phyloP scores from a whole-genome alignment of 2,113 vertebrate genomes.

The Heterocephalus glaber region DNA sequence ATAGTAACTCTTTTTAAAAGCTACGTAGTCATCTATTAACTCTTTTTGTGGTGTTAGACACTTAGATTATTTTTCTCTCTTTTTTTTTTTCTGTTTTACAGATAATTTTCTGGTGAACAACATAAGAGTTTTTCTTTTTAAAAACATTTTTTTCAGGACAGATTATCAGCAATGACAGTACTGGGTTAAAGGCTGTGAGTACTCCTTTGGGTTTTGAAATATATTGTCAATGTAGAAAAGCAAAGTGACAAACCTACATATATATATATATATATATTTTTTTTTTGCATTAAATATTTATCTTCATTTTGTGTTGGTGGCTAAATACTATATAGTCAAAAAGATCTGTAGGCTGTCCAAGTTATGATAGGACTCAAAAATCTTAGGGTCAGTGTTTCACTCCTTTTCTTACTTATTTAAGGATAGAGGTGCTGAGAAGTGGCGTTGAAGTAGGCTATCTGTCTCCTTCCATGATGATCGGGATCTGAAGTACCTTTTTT shows the following conservation, averaged over 20 bases:
- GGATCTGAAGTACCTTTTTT: not conserved
- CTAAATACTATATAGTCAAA: not conserved
- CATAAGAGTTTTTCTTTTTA: not conserved
- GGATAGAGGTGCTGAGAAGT: not conserved
- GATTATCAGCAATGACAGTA: not conserved
- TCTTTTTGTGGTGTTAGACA: not conserved
- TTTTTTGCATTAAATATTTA: not conserved
- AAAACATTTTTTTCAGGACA: not conserved
- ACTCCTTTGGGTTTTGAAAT: not conserved
- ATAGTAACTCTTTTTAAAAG: not conserved
- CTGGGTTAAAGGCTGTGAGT: not conserved
- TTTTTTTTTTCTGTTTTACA: not conserved
- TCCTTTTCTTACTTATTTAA: not conserved
- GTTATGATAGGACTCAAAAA: not conserved
- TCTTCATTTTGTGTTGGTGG: not conserved
- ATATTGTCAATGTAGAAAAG: not conserved
- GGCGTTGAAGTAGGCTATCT: no score
- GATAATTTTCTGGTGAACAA: not conserved
- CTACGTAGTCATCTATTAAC: not conserved
- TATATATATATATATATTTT: not conserved
- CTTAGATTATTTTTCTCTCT: not conserved
- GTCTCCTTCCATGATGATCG: fast-evolving
- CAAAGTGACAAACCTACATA: not conserved
- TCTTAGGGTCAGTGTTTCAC: not conserved
- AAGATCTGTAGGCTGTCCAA: not conserved